phyloP scores from a whole-genome alignment of 2,113 vertebrate species.

The Eublepharis macularius region DNA sequence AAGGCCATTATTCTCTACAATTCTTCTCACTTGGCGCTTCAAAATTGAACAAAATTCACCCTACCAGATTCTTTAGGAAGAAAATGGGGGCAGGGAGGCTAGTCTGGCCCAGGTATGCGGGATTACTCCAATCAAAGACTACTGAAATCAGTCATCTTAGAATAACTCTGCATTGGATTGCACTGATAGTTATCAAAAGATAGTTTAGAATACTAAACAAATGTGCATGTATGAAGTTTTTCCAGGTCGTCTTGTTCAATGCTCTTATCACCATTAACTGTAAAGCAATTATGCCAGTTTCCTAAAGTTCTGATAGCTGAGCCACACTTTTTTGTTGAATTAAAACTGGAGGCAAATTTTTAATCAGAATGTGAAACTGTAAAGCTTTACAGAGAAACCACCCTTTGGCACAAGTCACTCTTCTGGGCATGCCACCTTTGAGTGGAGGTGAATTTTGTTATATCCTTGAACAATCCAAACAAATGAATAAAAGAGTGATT shows the following conservation, averaged over 20 bases:
- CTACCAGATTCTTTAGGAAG: constrained; percentile 19
- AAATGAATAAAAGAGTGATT: not conserved
- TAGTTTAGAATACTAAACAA: not conserved
- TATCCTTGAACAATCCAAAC: too few relatives aligned
- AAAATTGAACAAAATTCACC: not conserved
- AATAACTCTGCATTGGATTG: too few relatives aligned
- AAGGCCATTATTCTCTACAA: not conserved
- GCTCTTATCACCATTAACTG: not conserved
- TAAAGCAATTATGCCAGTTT: not conserved
- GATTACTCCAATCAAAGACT: too few relatives aligned
- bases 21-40: constrained; percentile 29
- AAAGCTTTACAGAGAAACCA: too few relatives aligned
- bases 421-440: not conserved
- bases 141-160: too few relatives aligned
- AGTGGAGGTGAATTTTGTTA: not conserved
- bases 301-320: not conserved
- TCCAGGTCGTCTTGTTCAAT: not conserved
- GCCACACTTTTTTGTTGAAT: not conserved
- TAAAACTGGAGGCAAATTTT: not conserved
- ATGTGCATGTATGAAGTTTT: too few relatives aligned
- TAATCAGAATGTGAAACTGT: too few relatives aligned
- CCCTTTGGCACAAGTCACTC: too few relatives aligned
- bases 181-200: not conserved
- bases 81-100: too few relatives aligned
- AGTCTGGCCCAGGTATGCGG: not conserved